A percentile compares a stretch with the other conserved stretches of the same genome.
These are phyloP conservation scores for Garrulus glandarius DNA, from an alignment of 2,797 vertebrate genomes.

Conservation along the genomic window DNA sequence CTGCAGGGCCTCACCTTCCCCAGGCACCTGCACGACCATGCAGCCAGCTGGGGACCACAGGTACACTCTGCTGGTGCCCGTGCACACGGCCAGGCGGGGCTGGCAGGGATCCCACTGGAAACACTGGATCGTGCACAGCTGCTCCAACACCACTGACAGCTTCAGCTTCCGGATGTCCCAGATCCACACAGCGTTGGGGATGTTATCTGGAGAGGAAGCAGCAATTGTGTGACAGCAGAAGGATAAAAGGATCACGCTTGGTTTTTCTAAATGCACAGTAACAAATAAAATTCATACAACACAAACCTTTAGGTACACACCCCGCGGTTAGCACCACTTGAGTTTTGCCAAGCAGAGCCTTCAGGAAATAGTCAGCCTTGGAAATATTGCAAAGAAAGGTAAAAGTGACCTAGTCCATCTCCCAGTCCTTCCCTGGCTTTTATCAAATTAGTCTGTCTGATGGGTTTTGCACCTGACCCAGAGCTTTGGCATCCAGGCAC, in stretches of 20 bases:
- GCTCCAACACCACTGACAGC: slow-evolving; percentile 85
- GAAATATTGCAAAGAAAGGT: background rate
- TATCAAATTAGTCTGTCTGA: background rate
- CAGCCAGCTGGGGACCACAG: slow-evolving; percentile 91
- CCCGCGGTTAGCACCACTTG: background rate
- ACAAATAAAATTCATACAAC: rapidly evolving
- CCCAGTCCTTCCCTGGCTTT: background rate
- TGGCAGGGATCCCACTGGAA: slow-evolving; percentile 91
- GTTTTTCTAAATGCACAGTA: background rate
- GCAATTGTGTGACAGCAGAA: rapidly evolving
- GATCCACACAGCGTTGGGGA: slow-evolving; percentile 87
- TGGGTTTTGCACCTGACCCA: background rate
- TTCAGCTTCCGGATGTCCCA: slow-evolving; percentile 90
- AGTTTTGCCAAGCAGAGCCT: background rate
- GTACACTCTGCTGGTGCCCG: slow-evolving; percentile 83
- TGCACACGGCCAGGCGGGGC: slow-evolving; percentile 89
- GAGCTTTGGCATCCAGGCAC: background rate
- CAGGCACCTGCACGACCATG: slow-evolving; percentile 84
- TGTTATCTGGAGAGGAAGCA: slow-evolving; percentile 79
- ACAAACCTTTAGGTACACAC: background rate
- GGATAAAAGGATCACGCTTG: rapidly evolving
- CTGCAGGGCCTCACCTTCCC: slow-evolving; percentile 81
- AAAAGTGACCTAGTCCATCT: background rate
- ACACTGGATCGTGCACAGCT: slow-evolving; percentile 80
- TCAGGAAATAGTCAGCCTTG: background rate